Evolutionary conservation across 2,113 vertebrate species (phyloP), one percentile per base, ranked within the genome.

Genomic region (Terrapene triunguis): DNA sequence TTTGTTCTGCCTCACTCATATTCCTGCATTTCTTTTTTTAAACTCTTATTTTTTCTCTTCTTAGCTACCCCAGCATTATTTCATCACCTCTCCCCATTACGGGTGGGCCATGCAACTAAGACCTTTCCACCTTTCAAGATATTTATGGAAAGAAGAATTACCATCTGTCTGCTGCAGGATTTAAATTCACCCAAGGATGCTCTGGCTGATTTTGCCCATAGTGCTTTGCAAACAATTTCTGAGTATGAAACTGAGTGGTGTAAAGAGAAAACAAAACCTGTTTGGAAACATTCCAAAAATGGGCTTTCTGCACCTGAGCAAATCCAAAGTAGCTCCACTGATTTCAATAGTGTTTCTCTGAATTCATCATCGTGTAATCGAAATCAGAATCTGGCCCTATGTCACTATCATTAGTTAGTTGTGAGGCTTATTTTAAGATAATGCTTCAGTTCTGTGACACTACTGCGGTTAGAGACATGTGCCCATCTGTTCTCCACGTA

Each of bases 371-470:
- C 38, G 6, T 25, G 21, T n/a, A 25, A 3, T 0, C 5, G 10
- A 62, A 54, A 16, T 17, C 24, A 79, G 88, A 84, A 59, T 35
- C 11, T 0, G 0, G 22, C 11, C 32, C 2, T 3, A 2, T 1
- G 3, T 8, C 6, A 32, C 22, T 21, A 65, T 10, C 16, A 35
- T 1, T 8, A 21, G 82, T 22, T 47, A 24, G 38, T 80, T 85
- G 76, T 80, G 82, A 9, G 53, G 24, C 12, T 80, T 80, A 50
- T 38, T 81, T 27, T 35, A n/a, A 65, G 47, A n/a, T 44, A 59
- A 50, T 1, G 1, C 0, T 1, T 2, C 53, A 24, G 42, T 13
- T 4, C 8, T 54, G 38, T 80, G 74, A 47, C 80, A 57, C 35
- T 51, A 24, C 35, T 17, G 78, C 7, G 11, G 19, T 57, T 44